A percentile compares a stretch with the other conserved stretches of the same genome.
Evolutionary conservation across 2,888 invertebrate species (phyloP).

Genomic region (Trypoxylon attenuatum): DNA sequence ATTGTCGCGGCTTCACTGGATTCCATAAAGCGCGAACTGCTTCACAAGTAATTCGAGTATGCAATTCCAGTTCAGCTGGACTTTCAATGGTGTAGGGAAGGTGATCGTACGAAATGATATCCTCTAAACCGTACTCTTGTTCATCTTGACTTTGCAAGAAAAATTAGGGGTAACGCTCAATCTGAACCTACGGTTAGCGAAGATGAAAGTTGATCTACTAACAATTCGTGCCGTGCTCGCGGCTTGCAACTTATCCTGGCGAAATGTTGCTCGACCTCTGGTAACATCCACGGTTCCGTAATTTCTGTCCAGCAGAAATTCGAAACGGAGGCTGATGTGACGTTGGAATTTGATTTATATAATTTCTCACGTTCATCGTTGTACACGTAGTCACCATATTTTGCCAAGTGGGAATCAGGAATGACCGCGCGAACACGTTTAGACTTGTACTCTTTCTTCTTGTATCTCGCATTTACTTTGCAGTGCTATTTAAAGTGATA

Average conservation of each 20-base stretch:
- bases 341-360: slow-evolving; percentile 62
- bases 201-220: slow-evolving; percentile 34
- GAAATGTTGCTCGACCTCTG: slow-evolving; percentile 67
- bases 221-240: slow-evolving; percentile 49
- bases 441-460: slow-evolving; percentile 61
- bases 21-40: slow-evolving; percentile 60
- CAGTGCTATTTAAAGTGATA: slow-evolving; percentile 21
- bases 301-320: slow-evolving; percentile 38
- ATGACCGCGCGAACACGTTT: slow-evolving; percentile 80
- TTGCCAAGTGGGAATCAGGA: slow-evolving; percentile 80
- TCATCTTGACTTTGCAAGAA: neutral
- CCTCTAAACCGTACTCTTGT: neutral
- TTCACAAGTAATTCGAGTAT: slow-evolving; percentile 57
- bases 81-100: slow-evolving; percentile 59
- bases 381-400: slow-evolving; percentile 78
- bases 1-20: slow-evolving; percentile 22
- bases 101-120: slow-evolving; percentile 6
- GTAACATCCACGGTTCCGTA: slow-evolving; percentile 67
- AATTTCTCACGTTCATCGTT: slow-evolving; percentile 77
- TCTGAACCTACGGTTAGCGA: neutral
- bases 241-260: slow-evolving; percentile 50
- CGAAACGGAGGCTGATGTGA: slow-evolving; percentile 1
- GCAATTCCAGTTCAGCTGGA: slow-evolving; percentile 61
- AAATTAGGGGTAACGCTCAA: no score
- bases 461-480: slow-evolving; percentile 43